Base-by-base conservation (phyloP, 1,140 invertebrate species). In the Pemphigus obesinymphae region DNA sequence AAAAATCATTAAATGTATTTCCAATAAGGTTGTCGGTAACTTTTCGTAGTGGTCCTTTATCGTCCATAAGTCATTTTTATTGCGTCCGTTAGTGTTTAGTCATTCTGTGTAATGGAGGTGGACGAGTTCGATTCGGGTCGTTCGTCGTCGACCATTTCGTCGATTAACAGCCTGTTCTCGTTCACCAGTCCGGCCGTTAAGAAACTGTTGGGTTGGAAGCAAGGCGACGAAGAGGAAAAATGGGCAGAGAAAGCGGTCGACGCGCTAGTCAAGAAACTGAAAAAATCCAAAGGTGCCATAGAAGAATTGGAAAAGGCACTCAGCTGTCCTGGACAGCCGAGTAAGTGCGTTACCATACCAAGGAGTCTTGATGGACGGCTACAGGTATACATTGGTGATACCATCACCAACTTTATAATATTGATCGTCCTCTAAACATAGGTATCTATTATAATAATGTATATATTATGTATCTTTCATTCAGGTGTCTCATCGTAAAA, bases 191-290 rank as follows among this genome's bases (percentile, higher is more conserved):
- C 97, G 20, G 96, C 96, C 78, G 97, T 98, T 1, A 99, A 99
- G 87, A 97, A 98, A 86, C 89, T 99, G 17, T 89, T 99, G 13
- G 97, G 97, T 20, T 99, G 97, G 97, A 99, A 98, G 87, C 91
- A 96, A 85, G 97, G 97, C 82, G 97, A 98, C 85, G 97, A 98
- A 88, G 96, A 98, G 88, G 97, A 99, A 85, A 98, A 98, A 90
- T 99, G 98, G 97, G 97, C 97, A 5, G 97, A 99, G 86, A 99
- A 99, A 86, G 98, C 98, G 0, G 96, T 99, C 0, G 97, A 99
- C 86, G 97, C 96, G 73, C 88, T 99, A 17, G 97, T 99, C 1
- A 99, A 99, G 87, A 99, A 99, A 86, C 86, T 99, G 13, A 98
- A 98, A 87, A 99, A 99, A 87, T 89, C 93, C 85, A 95, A 97